Base-by-base conservation (phyloP, 2,797 vertebrate genomes). In the Lepilemur ruficaudatus region DNA sequence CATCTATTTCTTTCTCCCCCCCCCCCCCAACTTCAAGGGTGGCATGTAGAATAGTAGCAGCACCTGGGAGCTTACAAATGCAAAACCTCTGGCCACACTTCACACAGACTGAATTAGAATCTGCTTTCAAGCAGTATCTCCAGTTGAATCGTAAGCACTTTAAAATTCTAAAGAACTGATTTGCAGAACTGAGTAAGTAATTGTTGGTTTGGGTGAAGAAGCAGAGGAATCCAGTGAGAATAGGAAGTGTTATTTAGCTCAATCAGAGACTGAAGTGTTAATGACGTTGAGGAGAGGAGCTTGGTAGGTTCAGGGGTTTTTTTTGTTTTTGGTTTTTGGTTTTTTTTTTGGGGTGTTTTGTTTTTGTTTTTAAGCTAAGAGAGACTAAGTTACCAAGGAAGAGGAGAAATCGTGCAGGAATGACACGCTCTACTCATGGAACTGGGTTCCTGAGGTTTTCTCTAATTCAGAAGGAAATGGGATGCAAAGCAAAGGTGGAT, bases 41-140 rank as follows among this genome's bases (percentile, higher is more conserved):
- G 4, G 11, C 14, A 18, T 1, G 0, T 0, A 7, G 10, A 7
- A 5, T 4, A n/a, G 7, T 3, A 30, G 3, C 0, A 0, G 41
- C 14, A 6, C 38, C 18, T 22, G 38, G 3, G 20, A 78, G 12
- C 2, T 2, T 30, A 41, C 28, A 52, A 23, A 48, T 28, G 55
- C 18, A 38, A 82, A 8, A 43, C 3, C 17, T n/a, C 2, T 8
- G 5, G 30, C 22, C 55, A 69, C 3, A 57, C 17, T 65, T 87
- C 63, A 7, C 18, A 65, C 13, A 38, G n/a, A 7, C 14, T 4
- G 9, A 81, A n/a, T 43, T 25, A 25, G 25, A n/a, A 50, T 7
- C 18, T 23, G 13, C 7, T 75, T 84, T 41, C 5, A 18, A 85
- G 14, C 35, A 73, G 35, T 63, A 80, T 61, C 14, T 11, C 52